Conservation (phyloP, 2,113 vertebrate species). For the Ceratotherium simum region DNA sequence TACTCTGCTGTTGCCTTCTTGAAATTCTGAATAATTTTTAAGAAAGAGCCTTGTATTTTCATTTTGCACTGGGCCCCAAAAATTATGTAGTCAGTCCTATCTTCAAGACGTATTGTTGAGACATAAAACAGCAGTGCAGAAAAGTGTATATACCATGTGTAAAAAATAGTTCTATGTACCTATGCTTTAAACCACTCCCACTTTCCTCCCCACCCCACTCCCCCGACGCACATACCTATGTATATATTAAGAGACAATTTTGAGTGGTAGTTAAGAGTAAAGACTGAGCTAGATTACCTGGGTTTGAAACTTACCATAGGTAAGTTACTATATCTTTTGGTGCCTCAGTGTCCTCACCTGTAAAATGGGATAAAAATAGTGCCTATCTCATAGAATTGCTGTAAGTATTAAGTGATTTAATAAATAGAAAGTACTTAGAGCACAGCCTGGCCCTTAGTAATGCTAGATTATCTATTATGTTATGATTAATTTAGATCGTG, state of each 20-base stretch:
- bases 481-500: neutral
- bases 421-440: neutral
- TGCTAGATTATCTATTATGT: neutral
- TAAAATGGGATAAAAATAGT: neutral
- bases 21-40: neutral
- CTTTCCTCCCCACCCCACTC: no score
- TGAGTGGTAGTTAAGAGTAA: neutral
- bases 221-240: accelerated
- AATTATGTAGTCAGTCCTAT: neutral
- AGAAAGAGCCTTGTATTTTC: neutral
- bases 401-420: neutral
- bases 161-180: neutral
- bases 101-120: neutral
- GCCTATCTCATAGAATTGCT: neutral
- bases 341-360: neutral
- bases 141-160: neutral
- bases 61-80: neutral
- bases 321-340: neutral
- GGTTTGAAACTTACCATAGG: neutral
- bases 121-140: neutral
- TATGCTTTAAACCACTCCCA: neutral
- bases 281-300: neutral
- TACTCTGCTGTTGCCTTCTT: neutral
- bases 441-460: neutral
- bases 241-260: neutral